Evolutionary conservation across 1,140 invertebrate species (phyloP).

Genomic region (Macrocentrus cingulum): DNA sequence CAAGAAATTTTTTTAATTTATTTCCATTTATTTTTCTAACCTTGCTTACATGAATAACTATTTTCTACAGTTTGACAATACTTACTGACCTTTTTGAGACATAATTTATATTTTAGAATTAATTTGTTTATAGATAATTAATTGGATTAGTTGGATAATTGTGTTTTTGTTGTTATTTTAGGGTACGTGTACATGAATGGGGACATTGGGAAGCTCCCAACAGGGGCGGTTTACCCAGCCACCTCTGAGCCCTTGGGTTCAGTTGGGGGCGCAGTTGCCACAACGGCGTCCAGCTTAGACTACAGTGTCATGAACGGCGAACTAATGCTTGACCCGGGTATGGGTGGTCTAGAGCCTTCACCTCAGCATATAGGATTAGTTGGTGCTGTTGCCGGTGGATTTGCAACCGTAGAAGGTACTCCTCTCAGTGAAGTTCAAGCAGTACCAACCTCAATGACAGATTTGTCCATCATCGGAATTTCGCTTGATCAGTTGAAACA

Average conservation of each 20-base stretch:
- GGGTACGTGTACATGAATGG: constrained; percentile 78
- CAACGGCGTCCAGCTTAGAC: constrained; percentile 50
- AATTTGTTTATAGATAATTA: too few species aligned
- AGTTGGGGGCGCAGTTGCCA: constrained; percentile 47
- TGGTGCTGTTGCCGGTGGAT: constrained; percentile 52
- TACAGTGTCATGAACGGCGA: constrained; percentile 58
- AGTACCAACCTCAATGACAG: constrained; percentile 49
- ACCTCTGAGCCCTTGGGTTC: constrained; percentile 60
- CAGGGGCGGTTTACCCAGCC: constrained; percentile 66
- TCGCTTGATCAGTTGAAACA: constrained; percentile 76
- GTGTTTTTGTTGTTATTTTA: constrained; percentile 45
- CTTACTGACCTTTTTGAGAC: too few species aligned
- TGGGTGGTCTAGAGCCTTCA: constrained; percentile 48
- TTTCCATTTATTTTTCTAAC: too few species aligned
- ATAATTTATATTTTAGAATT: too few species aligned
- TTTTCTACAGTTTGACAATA: too few species aligned
- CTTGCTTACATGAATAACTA: too few species aligned
- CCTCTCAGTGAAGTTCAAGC: constrained; percentile 46
- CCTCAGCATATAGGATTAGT: constrained; percentile 54
- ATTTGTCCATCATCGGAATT: constrained; percentile 52
- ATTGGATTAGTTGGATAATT: not conserved
- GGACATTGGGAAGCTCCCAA: constrained; percentile 71
- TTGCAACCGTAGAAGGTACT: constrained; percentile 51
- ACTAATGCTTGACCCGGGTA: constrained; percentile 52
- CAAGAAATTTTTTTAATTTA: too few species aligned